Percentiles rank a stretch among this genome's conserved stretches.
phyloP scores from a whole-genome alignment of 2,797 vertebrate species.

The Knipowitschia caucasica region DNA sequence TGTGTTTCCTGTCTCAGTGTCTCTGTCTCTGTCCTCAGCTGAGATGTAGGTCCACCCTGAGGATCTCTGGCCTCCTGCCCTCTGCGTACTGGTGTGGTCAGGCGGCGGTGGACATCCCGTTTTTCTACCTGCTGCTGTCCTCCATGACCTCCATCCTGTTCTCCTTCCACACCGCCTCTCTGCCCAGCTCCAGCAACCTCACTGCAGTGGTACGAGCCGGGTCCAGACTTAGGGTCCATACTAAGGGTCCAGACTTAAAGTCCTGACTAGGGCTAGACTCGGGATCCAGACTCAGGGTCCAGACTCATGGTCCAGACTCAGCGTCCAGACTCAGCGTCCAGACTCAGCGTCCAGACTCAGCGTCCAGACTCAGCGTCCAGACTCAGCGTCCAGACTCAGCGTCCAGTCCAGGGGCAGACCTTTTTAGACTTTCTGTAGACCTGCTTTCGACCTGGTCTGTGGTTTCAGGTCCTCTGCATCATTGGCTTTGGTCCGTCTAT shows the following conservation, averaged over 20 bases:
- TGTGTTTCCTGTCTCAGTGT: rapidly evolving
- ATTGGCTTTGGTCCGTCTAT: slow-evolving; percentile 80
- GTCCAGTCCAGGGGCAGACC: not conserved
- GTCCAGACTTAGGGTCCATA: not conserved
- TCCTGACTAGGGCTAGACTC: too few relatives aligned
- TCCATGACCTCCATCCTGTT: slow-evolving; percentile 74
- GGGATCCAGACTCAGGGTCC: not conserved
- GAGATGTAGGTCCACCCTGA: slow-evolving; percentile 80
- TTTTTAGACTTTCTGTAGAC: not conserved
- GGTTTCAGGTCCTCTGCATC: slow-evolving; percentile 63
- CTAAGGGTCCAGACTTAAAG: too few relatives aligned
- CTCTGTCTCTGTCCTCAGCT: too few relatives aligned
- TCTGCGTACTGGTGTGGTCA: slow-evolving; percentile 94
- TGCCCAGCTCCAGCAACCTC: slow-evolving; percentile 71
- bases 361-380: too few relatives aligned
- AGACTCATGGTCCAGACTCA: not conserved
- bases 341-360: too few relatives aligned
- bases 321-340: too few relatives aligned
- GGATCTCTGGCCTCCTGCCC: slow-evolving; percentile 84
- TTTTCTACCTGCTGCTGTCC: slow-evolving; percentile 77
- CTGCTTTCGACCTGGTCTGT: not conserved
- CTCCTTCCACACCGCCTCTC: slow-evolving; percentile 72
- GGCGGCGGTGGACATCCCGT: slow-evolving; percentile 83
- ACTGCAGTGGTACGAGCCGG: slow-evolving; percentile 65
- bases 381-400: not conserved